A percentile compares a stretch with the other conserved stretches of the same genome.
These are phyloP conservation scores for Solenopsis fugax DNA, from an alignment of 1,140 invertebrate species.

Conservation along the genomic window DNA sequence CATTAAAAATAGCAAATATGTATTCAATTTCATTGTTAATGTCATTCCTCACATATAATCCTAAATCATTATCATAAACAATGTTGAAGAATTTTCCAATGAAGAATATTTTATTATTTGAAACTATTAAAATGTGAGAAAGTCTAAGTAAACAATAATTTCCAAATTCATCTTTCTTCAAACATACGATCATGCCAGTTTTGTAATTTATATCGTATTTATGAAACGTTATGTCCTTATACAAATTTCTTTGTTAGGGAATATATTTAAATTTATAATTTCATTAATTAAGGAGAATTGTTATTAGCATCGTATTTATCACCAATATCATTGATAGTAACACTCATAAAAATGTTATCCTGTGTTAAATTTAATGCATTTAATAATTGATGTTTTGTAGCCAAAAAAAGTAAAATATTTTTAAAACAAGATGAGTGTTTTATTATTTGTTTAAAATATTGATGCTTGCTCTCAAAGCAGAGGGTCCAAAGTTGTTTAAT, in stretches of 20 bases:
- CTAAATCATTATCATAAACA: slow-evolving; percentile 18
- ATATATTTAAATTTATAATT: background rate
- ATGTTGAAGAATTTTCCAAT: background rate
- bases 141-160: too few species aligned
- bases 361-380: background rate
- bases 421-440: too few species aligned
- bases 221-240: too few species aligned
- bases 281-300: background rate
- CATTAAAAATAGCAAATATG: background rate
- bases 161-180: too few species aligned
- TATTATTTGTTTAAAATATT: too few species aligned
- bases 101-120: background rate
- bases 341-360: background rate
- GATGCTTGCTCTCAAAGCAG: too few species aligned
- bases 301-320: background rate
- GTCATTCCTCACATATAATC: background rate
- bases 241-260: too few species aligned
- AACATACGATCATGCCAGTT: too few species aligned
- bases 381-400: slow-evolving; percentile 16
- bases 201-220: background rate
- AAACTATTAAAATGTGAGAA: too few species aligned
- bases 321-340: slow-evolving; percentile 1
- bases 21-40: background rate
- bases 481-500: too few species aligned
- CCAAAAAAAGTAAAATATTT: background rate